Conservation (phyloP, 2,113 vertebrate species). For the Tor tambroides region DNA sequence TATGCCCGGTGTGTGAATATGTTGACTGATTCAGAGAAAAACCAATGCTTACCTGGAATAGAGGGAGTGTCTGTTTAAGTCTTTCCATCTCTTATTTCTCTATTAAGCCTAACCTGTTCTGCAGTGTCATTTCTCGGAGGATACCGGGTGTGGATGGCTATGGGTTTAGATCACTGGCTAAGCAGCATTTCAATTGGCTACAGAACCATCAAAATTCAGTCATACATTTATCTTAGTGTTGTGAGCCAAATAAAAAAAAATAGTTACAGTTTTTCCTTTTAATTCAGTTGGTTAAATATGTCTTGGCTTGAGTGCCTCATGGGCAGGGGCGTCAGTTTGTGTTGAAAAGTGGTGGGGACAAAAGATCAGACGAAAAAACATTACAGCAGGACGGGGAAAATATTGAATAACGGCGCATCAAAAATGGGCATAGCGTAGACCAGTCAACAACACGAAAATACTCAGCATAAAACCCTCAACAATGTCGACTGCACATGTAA, state of each 20-base stretch:
- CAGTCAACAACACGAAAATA: too few species aligned
- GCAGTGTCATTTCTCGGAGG: not conserved
- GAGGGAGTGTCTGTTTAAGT: not conserved
- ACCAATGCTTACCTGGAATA: not conserved
- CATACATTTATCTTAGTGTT: not conserved
- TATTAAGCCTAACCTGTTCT: constrained; percentile 23
- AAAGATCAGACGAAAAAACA: too few species aligned
- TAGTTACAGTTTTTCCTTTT: not conserved
- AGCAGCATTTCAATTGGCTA: not conserved
- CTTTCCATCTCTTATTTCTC: constrained; percentile 7
- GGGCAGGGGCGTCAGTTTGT: too few species aligned
- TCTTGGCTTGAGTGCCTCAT: not conserved
- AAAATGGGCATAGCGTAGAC: too few species aligned
- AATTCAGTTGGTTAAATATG: not conserved
- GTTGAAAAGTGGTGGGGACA: too few species aligned
- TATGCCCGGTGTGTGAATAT: not conserved
- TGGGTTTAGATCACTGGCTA: not conserved
- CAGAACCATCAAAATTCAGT: not conserved
- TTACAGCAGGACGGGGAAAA: too few species aligned
- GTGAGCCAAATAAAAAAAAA: not conserved
- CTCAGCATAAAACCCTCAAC: too few species aligned
- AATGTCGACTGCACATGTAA: too few species aligned
- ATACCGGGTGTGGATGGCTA: not conserved
- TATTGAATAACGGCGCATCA: too few species aligned
- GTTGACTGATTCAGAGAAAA: not conserved